phyloP scores from a whole-genome alignment of 1,140 invertebrate species.

The Psilanteris sp. region DNA sequence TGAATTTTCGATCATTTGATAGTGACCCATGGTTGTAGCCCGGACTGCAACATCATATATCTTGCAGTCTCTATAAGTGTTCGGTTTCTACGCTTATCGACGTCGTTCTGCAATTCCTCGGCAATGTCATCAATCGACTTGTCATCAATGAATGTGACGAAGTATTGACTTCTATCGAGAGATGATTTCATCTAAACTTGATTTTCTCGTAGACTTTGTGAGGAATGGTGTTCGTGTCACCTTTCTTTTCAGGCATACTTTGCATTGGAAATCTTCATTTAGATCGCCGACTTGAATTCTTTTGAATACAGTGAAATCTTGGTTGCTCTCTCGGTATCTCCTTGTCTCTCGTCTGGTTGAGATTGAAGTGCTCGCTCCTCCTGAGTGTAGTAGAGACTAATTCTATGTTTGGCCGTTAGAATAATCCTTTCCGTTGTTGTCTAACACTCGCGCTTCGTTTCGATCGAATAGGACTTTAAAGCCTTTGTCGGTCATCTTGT shows the following conservation, averaged over 20 bases:
- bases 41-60: neutral
- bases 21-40: neutral
- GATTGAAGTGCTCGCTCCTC: neutral
- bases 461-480: neutral
- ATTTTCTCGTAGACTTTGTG: neutral
- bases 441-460: neutral
- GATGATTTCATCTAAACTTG: neutral
- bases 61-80: constrained; percentile 1
- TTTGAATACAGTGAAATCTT: neutral
- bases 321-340: neutral
- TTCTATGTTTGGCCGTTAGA: neutral
- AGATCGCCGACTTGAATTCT: neutral
- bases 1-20: too few relatives aligned
- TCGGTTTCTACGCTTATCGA: too few relatives aligned
- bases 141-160: constrained; percentile 6
- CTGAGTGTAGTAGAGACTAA: neutral
- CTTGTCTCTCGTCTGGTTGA: neutral
- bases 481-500: constrained; percentile 1
- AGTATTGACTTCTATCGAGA: neutral
- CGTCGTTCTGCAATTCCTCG: constrained; percentile 1
- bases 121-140: neutral
- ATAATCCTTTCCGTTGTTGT: neutral
- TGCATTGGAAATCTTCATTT: constrained; percentile 1
- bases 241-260: neutral
- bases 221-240: constrained; percentile 2